These are phyloP conservation scores for Perca flavescens DNA, from an alignment of 2,113 vertebrate species.

Conservation along the genomic window DNA sequence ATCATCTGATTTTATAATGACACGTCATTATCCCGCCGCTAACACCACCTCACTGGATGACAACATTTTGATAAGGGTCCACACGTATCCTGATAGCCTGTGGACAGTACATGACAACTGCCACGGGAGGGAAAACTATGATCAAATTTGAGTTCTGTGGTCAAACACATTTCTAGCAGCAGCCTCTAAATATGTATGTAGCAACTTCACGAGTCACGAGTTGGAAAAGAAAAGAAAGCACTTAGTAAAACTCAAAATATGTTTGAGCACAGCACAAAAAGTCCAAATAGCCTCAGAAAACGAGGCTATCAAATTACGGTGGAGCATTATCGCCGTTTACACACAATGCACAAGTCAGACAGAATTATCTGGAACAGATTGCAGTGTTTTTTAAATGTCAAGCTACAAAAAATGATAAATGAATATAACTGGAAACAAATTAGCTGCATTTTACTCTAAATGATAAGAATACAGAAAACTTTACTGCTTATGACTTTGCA, in stretches of 20 bases:
- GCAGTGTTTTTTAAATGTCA: conserved; percentile 22
- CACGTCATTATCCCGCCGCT: conserved; percentile 12
- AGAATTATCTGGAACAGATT: conserved; percentile 36
- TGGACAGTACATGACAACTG: background rate
- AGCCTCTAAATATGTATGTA: background rate
- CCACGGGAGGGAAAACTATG: background rate
- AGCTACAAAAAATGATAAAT: conserved; percentile 25
- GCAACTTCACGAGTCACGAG: background rate
- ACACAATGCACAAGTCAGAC: conserved; percentile 11
- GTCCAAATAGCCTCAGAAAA: conserved; percentile 43
- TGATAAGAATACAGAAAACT: conserved; percentile 33
- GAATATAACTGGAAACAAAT: conserved; percentile 24
- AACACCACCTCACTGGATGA: conserved; percentile 15
- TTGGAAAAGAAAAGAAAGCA: background rate
- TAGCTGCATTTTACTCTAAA: conserved; percentile 1
- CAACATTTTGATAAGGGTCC: conserved; percentile 1
- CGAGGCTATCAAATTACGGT: conserved; percentile 27
- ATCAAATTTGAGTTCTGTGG: conserved; percentile 10
- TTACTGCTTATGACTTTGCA: conserved; percentile 2
- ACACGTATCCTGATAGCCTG: background rate
- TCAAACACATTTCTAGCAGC: background rate
- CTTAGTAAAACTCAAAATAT: conserved; percentile 7
- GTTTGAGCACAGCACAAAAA: conserved; percentile 20
- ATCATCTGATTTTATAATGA: conserved; percentile 27
- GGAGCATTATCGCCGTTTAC: conserved; percentile 26